phyloP scores from a whole-genome alignment of 2,113 vertebrate genomes.

The Hemicordylus capensis region DNA sequence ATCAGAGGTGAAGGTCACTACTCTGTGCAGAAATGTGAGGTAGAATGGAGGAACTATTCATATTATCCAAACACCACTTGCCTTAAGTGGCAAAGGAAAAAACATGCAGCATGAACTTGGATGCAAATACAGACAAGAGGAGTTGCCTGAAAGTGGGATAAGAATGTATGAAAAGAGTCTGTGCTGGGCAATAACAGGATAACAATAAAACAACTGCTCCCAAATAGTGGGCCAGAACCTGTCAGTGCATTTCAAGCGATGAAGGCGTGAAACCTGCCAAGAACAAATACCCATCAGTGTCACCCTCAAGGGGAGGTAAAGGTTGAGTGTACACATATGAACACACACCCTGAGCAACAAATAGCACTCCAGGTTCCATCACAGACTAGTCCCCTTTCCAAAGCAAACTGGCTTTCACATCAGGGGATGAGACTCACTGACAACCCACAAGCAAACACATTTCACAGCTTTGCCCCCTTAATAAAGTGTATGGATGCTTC shows the following conservation, averaged over 20 bases:
- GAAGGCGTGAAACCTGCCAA: neutral
- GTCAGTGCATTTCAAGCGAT: neutral
- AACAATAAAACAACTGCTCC: neutral
- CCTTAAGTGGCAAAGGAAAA: neutral
- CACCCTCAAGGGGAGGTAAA: neutral
- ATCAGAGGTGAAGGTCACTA: neutral
- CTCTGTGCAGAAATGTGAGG: neutral
- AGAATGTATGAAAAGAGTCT: neutral
- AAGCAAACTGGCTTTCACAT: neutral
- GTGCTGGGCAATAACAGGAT: no score
- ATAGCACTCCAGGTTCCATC: no score
- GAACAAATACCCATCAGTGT: neutral
- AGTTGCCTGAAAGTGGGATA: neutral
- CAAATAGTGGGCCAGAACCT: neutral
- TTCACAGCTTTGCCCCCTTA: no score
- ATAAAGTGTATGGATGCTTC: no score
- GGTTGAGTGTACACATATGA: no score
- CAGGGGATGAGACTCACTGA: neutral
- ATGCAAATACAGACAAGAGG: neutral
- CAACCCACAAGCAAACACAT: neutral
- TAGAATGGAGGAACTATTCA: neutral
- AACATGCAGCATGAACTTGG: neutral
- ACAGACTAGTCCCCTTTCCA: no score
- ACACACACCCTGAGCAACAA: no score
- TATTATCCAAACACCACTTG: neutral